Conservation (phyloP, 2,797 vertebrate genomes). For the Mastacembelus armatus region DNA sequence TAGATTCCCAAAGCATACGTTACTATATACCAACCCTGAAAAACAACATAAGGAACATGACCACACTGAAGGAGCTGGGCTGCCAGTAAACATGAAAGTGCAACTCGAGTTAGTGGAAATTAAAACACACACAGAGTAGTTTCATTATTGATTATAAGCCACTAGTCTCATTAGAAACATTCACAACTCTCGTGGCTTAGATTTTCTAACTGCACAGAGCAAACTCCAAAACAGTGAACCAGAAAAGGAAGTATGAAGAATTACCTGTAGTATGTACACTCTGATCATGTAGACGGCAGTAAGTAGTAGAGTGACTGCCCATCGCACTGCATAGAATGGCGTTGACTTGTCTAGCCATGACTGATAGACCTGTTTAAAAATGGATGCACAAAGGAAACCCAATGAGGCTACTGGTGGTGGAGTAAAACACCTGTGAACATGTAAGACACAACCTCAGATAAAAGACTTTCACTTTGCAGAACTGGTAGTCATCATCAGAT, state of each 20-base stretch:
- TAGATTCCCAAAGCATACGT: slow-evolving; percentile 99
- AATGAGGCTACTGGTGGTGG: not conserved
- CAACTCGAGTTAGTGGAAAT: not conserved
- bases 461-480: not conserved
- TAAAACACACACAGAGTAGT: no score
- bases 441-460: not conserved
- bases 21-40: slow-evolving; percentile 99
- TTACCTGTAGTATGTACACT: slow-evolving; percentile 98
- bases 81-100: not conserved
- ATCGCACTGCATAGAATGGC: slow-evolving; percentile 92
- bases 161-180: not conserved
- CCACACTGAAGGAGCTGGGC: slow-evolving; percentile 1
- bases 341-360: slow-evolving; percentile 99
- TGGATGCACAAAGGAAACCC: slow-evolving; percentile 10
- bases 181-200: not conserved
- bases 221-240: not conserved
- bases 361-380: slow-evolving; percentile 91
- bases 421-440: not conserved
- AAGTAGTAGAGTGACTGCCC: slow-evolving; percentile 91
- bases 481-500: not conserved
- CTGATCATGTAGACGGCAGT: slow-evolving; percentile 97
- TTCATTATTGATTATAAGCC: no score
- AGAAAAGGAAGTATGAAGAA: not conserved
- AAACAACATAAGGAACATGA: slow-evolving; percentile 43
- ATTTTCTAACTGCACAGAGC: not conserved